phyloP scores from a whole-genome alignment of 2,888 invertebrate species.

The Neoscelio sp. region DNA sequence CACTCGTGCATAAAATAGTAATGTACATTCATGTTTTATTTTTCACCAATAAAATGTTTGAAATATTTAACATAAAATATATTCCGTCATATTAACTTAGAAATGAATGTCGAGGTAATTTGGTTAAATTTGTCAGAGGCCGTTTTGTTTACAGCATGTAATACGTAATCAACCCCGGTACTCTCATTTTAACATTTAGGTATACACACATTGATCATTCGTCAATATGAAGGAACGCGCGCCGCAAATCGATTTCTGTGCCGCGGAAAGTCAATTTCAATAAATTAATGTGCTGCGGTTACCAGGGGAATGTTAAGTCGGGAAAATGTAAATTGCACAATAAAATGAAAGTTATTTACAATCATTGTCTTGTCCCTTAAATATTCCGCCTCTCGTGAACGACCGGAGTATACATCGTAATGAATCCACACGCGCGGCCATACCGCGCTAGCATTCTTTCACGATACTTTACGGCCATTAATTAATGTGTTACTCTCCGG shows the following conservation, averaged over 20 bases:
- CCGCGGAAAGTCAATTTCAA: conserved; percentile 70
- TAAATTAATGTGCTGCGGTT: conserved; percentile 70
- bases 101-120: conserved; percentile 13
- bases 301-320: conserved; percentile 63
- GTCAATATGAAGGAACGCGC: conserved; percentile 20
- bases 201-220: conserved; percentile 42
- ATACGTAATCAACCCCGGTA: conserved; percentile 36
- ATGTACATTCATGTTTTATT: conserved; percentile 20
- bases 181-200: conserved; percentile 31
- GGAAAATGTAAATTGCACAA: conserved; percentile 75
- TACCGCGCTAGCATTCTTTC: conserved; percentile 66
- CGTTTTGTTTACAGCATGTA: conserved; percentile 7
- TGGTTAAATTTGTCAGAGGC: conserved; percentile 10
- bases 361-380: conserved; percentile 73
- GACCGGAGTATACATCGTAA: conserved; percentile 64
- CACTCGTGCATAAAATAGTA: conserved; percentile 1
- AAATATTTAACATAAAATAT: conserved; percentile 35
- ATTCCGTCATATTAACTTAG: conserved; percentile 6
- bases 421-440: conserved; percentile 66
- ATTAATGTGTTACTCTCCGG: conserved; percentile 64
- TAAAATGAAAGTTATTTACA: conserved; percentile 75
- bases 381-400: conserved; percentile 67
- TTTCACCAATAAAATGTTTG: conserved; percentile 28
- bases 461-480: conserved; percentile 67
- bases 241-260: conserved; percentile 58